Evolutionary conservation across 2,888 invertebrate species (phyloP).

Genomic region (Spodoptera picta): DNA sequence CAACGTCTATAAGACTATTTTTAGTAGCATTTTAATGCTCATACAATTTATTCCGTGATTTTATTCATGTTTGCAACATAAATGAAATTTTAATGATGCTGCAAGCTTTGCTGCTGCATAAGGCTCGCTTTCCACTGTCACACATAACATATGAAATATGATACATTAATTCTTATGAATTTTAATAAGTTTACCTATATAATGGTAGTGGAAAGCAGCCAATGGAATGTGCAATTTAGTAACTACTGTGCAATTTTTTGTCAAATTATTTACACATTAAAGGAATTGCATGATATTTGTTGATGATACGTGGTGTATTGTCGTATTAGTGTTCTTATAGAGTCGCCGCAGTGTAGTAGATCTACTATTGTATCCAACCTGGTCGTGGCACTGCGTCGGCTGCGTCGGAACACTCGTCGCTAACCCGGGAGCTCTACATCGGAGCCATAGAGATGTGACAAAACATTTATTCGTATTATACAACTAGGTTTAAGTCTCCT

Average conservation of each 20-base stretch:
- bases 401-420: slow-evolving; percentile 50
- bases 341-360: slow-evolving; percentile 30
- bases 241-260: slow-evolving; percentile 36
- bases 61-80: too few species aligned
- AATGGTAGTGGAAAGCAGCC: too few species aligned
- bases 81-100: too few species aligned
- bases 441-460: slow-evolving; percentile 82
- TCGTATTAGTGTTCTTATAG: slow-evolving; percentile 23
- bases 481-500: slow-evolving; percentile 81
- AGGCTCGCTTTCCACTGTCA: too few species aligned
- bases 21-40: too few species aligned
- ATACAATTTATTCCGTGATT: too few species aligned
- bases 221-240: slow-evolving; percentile 30
- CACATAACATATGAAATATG: too few species aligned
- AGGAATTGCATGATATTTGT: slow-evolving; percentile 29
- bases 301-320: slow-evolving; percentile 5
- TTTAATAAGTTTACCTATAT: too few species aligned
- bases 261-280: slow-evolving; percentile 18
- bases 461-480: slow-evolving; percentile 86
- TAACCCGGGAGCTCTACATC: slow-evolving; percentile 69
- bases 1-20: too few species aligned
- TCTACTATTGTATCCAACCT: slow-evolving; percentile 13
- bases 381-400: slow-evolving; percentile 21
- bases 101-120: too few species aligned
- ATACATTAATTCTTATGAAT: too few species aligned